Percentiles rank a stretch among this genome's conserved stretches.
These are phyloP conservation scores for Eonycteris spelaea DNA, from an alignment of 2,113 vertebrate species.

Conservation along the genomic window DNA sequence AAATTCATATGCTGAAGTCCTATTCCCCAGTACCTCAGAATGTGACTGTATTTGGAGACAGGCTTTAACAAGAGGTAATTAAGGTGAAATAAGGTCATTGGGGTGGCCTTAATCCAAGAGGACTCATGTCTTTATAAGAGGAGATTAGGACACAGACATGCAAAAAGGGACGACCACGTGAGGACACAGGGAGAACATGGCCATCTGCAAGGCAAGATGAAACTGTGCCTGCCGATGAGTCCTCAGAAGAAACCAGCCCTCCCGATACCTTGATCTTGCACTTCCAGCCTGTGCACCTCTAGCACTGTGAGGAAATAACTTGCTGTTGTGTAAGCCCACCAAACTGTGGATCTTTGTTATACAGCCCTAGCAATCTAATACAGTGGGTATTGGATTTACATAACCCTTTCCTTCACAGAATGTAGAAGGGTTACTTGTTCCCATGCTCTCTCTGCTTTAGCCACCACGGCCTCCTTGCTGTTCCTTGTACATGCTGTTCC, in stretches of 20 bases:
- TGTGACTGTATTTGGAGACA: not conserved
- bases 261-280: too few species aligned
- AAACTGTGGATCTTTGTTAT: not conserved
- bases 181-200: not conserved
- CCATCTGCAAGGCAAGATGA: not conserved
- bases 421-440: too few species aligned
- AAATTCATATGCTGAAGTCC: not conserved
- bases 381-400: fast-evolving
- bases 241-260: not conserved
- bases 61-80: not conserved
- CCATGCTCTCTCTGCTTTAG: not conserved
- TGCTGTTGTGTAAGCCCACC: too few species aligned
- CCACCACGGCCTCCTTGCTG: not conserved
- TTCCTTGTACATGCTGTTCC: not conserved
- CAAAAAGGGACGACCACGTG: not conserved
- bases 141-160: not conserved
- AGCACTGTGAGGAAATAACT: not conserved
- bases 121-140: not conserved
- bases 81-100: not conserved
- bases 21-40: not conserved
- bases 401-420: not conserved
- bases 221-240: not conserved
- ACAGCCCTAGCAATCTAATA: not conserved
- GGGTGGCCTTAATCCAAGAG: not conserved
- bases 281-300: not conserved